Conservation (phyloP, 2,888 invertebrate genomes). For the Conus canariensis region DNA sequence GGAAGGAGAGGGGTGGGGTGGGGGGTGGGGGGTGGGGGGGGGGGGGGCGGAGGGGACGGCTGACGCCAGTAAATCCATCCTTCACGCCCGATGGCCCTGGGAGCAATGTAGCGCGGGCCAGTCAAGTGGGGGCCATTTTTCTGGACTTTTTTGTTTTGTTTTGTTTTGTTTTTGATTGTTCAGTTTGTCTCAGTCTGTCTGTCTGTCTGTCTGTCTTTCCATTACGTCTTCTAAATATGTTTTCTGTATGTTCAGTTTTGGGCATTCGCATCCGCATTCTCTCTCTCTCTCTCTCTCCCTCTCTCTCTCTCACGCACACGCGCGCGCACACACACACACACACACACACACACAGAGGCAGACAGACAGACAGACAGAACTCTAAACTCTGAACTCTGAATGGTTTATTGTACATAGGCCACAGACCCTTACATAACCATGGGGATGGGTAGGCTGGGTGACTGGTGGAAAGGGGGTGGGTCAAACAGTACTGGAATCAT, state of each 20-base stretch:
- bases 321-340: neutral
- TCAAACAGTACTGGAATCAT: too few relatives aligned
- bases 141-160: neutral
- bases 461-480: too few relatives aligned
- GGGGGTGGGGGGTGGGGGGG: neutral
- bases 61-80: neutral
- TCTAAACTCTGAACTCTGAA: too few relatives aligned
- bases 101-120: neutral
- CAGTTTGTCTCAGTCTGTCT: neutral
- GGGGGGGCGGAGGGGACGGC: neutral
- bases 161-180: neutral
- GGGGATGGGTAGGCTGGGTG: too few relatives aligned
- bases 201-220: neutral
- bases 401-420: too few relatives aligned
- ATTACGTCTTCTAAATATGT: too few relatives aligned
- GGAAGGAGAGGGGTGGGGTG: neutral
- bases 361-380: too few relatives aligned
- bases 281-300: constrained; percentile 21
- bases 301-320: neutral
- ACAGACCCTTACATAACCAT: too few relatives aligned
- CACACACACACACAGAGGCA: neutral
- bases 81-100: neutral
- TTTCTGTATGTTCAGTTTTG: too few relatives aligned
- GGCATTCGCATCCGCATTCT: neutral
- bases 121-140: neutral